Evolutionary conservation across 1,140 invertebrate species (phyloP), one percentile per base, ranked within the genome.

Genomic region (Chlorops oryzae): DNA sequence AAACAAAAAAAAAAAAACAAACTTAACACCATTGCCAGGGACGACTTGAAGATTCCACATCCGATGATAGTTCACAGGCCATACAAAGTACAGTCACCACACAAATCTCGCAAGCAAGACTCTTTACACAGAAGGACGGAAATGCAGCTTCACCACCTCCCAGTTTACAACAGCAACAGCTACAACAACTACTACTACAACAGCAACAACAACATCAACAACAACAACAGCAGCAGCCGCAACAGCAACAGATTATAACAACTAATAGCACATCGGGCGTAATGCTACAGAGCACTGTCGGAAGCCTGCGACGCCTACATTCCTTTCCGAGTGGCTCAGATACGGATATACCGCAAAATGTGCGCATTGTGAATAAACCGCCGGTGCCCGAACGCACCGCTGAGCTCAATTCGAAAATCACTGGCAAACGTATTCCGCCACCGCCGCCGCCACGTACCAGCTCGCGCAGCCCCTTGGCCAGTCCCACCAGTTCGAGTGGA

Each of bases 381-480:
- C 84, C 85, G 21, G 78, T 88, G n/a, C 86, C 86, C 17, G 85
- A 88, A 71, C 77, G 86, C 27, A 86, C 86, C 61, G 78, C 82
- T 32, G 85, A 88, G 55, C 68, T 87, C 18, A 74, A 85, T 35
- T 78, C 80, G 41, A 79, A 79, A 55, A 75, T 82, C 50, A 80
- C 78, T 10, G 78, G 80, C 9, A 84, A 86, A 59, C 78, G 87
- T 50, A 82, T 87, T 20, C 87, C 88, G n/a, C 88, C 88, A 23
- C 88, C 87, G n/a, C 87, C 88, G 27, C 88, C 88, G 17, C 88
- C 87, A 12, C 78, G 88, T 42, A 90, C 87, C 39, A 87, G 85
- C 47, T 90, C 87, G 24, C 81, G 86, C 58, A 88, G 86, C 21
- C 87, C 87, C 3, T 73, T 89, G 52, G 85, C 86, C n/a, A 88